Conservation (phyloP, 1,140 invertebrate species). For the Brachionus paranguensis region DNA sequence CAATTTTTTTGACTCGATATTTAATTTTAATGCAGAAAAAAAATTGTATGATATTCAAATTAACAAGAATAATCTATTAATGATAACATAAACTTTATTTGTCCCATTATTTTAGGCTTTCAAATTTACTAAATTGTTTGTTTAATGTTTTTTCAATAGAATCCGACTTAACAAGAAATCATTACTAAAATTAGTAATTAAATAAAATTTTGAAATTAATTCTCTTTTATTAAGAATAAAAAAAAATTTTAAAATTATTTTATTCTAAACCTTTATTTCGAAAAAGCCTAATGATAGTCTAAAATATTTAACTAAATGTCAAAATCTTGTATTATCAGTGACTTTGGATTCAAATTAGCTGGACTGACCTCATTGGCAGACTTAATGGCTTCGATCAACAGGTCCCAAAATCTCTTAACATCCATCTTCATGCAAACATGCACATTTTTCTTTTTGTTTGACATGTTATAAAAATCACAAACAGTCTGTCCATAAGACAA, state of each 20-base stretch:
- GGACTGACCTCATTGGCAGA: conserved; percentile 10
- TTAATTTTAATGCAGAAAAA: too few species aligned
- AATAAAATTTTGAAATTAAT: too few species aligned
- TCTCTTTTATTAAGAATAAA: background rate
- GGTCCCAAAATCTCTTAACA: conserved; percentile 19
- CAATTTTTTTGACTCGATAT: too few species aligned
- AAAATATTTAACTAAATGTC: background rate
- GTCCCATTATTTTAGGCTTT: too few species aligned
- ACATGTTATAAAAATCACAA: conserved; percentile 38
- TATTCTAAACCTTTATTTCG: background rate
- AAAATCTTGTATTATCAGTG: background rate
- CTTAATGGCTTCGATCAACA: conserved; percentile 2
- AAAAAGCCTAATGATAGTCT: background rate
- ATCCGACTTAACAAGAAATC: too few species aligned
- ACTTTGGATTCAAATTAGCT: conserved; percentile 22
- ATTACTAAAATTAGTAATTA: too few species aligned
- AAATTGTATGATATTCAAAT: too few species aligned
- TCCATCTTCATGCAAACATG: conserved; percentile 32
- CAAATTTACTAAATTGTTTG: too few species aligned
- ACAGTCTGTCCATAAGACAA: conserved; percentile 37
- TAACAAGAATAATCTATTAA: too few species aligned
- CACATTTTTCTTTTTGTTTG: conserved; percentile 1
- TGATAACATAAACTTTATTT: too few species aligned
- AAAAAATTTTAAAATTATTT: background rate
- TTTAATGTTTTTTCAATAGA: too few species aligned